Conservation (phyloP, 2,113 vertebrate species). For the Agelaius tricolor region DNA sequence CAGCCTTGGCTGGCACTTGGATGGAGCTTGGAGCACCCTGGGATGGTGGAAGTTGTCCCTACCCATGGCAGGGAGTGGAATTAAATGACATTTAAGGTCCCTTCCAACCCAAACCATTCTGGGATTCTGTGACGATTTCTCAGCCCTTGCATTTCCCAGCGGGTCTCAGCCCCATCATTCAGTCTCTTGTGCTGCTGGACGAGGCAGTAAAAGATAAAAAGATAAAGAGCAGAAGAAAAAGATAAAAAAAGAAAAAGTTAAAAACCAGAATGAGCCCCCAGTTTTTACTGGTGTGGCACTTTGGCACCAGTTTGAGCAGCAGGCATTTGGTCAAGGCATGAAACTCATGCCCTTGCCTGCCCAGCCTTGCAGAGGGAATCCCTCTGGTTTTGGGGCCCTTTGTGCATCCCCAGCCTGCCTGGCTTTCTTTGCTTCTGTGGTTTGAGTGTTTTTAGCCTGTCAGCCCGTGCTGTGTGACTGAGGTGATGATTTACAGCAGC, state of each 20-base stretch:
- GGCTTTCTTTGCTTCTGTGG: background rate
- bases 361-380: background rate
- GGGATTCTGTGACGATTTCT: background rate
- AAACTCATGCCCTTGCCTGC: background rate
- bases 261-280: rapidly evolving
- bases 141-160: background rate
- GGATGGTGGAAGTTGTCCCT: background rate
- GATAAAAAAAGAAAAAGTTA: background rate
- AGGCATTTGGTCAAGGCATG: background rate
- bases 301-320: background rate
- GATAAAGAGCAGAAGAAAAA: background rate
- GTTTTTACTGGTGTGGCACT: background rate
- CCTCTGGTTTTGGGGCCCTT: background rate
- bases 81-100: background rate
- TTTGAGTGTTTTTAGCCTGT: background rate
- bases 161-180: background rate
- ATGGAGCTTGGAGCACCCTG: background rate
- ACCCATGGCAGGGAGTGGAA: background rate
- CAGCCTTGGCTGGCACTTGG: background rate
- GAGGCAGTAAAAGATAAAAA: background rate
- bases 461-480: background rate
- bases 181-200: background rate
- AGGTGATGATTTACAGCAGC: background rate
- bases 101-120: background rate
- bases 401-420: background rate